Percentiles rank a stretch among this genome's conserved stretches.
phyloP scores from a whole-genome alignment of 1,140 invertebrate genomes.

The Caerostris extrusa region DNA sequence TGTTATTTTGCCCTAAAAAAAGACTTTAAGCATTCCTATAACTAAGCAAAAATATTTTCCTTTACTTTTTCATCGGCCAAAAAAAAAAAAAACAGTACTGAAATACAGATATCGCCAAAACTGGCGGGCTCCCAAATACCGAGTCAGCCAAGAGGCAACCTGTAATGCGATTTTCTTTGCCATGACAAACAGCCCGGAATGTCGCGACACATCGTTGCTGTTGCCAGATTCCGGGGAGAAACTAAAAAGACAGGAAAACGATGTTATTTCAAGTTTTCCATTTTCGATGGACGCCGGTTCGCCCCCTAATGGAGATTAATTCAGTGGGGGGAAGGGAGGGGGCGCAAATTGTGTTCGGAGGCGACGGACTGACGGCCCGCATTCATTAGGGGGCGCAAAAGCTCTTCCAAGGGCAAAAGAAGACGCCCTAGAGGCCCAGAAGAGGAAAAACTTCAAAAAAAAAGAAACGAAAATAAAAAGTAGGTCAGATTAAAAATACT shows the following conservation, averaged over 20 bases:
- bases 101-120: constrained; percentile 35
- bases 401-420: neutral
- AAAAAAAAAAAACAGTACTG: too few relatives aligned
- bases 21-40: too few relatives aligned
- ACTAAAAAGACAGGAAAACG: constrained; percentile 67
- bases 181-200: constrained; percentile 66
- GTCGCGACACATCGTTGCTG: constrained; percentile 52
- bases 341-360: constrained; percentile 47
- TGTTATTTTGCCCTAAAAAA: too few relatives aligned
- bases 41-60: too few relatives aligned
- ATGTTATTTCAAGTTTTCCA: constrained; percentile 70
- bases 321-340: constrained; percentile 4
- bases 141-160: constrained; percentile 46
- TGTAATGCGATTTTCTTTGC: constrained; percentile 70
- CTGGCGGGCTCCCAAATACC: constrained; percentile 25
- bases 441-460: neutral
- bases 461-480: neutral
- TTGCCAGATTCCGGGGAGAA: constrained; percentile 64
- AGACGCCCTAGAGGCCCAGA: neutral
- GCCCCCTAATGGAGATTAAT: constrained; percentile 68
- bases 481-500: too few relatives aligned
- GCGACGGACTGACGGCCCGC: constrained; percentile 50
- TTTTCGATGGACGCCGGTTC: constrained; percentile 34
- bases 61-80: too few relatives aligned
- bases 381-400: neutral